Conservation (phyloP, 1,140 invertebrate species). For the Psix sp. region DNA sequence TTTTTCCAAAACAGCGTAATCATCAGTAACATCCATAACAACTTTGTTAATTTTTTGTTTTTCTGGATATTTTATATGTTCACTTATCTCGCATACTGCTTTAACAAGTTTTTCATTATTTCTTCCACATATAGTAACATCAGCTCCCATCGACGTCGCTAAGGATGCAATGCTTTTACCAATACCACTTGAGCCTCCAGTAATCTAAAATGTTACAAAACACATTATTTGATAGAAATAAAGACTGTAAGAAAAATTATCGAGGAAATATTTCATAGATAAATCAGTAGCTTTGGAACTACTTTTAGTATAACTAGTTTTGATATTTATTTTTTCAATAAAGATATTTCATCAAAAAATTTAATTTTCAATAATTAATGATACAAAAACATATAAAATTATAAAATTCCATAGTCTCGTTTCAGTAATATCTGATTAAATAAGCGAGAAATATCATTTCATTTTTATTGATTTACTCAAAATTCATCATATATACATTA, state of each 20-base stretch:
- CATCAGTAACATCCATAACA: constrained; percentile 85
- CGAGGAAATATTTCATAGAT: not conserved
- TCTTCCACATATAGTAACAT: constrained; percentile 40
- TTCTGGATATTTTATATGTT: constrained; percentile 62
- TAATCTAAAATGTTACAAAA: constrained; percentile 17
- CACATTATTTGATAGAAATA: not conserved
- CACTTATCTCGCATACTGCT: no score
- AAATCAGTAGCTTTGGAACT: no score
- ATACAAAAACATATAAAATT: no score
- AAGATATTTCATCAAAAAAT: no score
- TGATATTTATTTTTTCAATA: no score
- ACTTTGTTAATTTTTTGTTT: constrained; percentile 83
- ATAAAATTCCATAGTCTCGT: no score
- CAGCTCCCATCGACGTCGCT: constrained; percentile 23
- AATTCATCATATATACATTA: no score
- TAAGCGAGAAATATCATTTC: no score
- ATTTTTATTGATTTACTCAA: no score
- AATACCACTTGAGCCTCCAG: constrained; percentile 42
- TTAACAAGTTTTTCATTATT: constrained; percentile 19
- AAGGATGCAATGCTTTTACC: constrained; percentile 27
- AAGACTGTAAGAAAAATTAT: not conserved
- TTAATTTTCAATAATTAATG: no score
- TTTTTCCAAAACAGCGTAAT: constrained; percentile 81
- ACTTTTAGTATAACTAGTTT: no score
- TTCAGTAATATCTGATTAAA: no score